Evolutionary conservation across 2,888 invertebrate genomes (phyloP).

Genomic region (Caenorhabditis sp.): DNA sequence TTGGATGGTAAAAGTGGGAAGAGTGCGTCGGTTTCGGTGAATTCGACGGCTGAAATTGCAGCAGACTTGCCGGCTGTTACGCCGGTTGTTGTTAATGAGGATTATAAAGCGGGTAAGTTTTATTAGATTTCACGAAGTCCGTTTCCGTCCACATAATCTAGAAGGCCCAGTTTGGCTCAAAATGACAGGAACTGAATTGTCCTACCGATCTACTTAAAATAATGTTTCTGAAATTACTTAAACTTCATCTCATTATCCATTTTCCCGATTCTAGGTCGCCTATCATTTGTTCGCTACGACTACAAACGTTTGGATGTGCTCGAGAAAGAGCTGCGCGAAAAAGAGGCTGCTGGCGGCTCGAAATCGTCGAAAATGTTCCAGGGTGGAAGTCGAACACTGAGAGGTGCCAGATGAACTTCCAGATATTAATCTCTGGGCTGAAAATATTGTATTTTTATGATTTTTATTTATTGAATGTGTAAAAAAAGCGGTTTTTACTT

Average conservation of each 20-base stretch:
- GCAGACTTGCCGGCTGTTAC: slow-evolving; percentile 30
- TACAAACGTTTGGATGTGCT: slow-evolving; percentile 62
- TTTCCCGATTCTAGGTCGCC: slow-evolving; percentile 37
- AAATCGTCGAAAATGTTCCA: slow-evolving; percentile 35
- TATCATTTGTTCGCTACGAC: slow-evolving; percentile 65
- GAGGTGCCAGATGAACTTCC: slow-evolving; percentile 14
- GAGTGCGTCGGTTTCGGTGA: slow-evolving; percentile 30
- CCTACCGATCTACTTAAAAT: no score
- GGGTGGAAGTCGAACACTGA: slow-evolving; percentile 41
- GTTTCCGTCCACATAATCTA: no score
- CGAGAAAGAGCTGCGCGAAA: slow-evolving; percentile 57
- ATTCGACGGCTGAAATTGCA: slow-evolving; percentile 20
- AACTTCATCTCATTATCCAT: no score
- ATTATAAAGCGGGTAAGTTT: slow-evolving; percentile 58
- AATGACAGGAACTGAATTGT: no score
- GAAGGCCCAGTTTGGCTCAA: no score
- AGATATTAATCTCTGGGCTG: no score
- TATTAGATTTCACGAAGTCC: no score
- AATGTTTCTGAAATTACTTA: no score
- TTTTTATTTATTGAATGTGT: no score
- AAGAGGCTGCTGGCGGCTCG: slow-evolving; percentile 12
- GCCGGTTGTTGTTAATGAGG: slow-evolving; percentile 55
- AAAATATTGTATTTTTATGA: no score
- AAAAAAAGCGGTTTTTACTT: no score
- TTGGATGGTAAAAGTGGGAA: slow-evolving; percentile 64